Conservation (phyloP, 2,888 invertebrate genomes). For the Amblyjoppa fuscipennis region DNA sequence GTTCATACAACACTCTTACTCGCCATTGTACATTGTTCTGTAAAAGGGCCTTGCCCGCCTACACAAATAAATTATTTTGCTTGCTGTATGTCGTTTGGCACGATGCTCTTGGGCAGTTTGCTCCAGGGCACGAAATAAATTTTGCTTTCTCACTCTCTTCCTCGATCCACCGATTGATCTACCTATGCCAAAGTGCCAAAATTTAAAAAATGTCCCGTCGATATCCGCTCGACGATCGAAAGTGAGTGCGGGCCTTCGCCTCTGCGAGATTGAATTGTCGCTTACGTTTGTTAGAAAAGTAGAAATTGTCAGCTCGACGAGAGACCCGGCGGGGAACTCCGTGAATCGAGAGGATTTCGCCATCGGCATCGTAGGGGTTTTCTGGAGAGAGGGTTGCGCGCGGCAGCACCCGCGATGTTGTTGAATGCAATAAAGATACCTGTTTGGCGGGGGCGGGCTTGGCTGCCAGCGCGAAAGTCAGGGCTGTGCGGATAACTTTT, state of each 20-base stretch:
- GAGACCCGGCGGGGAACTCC: constrained; percentile 20
- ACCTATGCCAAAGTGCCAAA: too few species aligned
- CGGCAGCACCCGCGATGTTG: constrained; percentile 75
- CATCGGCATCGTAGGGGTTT: constrained; percentile 29
- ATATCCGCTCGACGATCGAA: not conserved
- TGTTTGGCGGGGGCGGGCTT: constrained; percentile 74
- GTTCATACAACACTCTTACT: too few species aligned
- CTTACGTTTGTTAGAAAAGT: constrained; percentile 56
- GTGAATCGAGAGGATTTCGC: constrained; percentile 49
- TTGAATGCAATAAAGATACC: constrained; percentile 84
- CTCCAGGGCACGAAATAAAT: too few species aligned
- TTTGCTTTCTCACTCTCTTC: too few species aligned
- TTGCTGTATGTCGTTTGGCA: too few species aligned
- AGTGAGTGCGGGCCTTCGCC: constrained; percentile 22
- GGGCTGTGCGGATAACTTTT: constrained; percentile 71
- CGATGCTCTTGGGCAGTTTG: too few species aligned
- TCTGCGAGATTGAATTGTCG: constrained; percentile 32
- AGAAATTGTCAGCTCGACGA: constrained; percentile 61
- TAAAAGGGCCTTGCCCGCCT: too few species aligned
- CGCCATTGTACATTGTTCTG: too few species aligned
- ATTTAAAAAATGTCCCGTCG: not conserved
- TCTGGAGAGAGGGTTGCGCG: constrained; percentile 55
- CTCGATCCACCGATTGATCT: too few species aligned
- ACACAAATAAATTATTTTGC: too few species aligned
- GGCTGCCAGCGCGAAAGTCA: constrained; percentile 69